These are phyloP conservation scores for Drosophila helvetica DNA, from an alignment of 2,888 invertebrate species.

Conservation along the genomic window DNA sequence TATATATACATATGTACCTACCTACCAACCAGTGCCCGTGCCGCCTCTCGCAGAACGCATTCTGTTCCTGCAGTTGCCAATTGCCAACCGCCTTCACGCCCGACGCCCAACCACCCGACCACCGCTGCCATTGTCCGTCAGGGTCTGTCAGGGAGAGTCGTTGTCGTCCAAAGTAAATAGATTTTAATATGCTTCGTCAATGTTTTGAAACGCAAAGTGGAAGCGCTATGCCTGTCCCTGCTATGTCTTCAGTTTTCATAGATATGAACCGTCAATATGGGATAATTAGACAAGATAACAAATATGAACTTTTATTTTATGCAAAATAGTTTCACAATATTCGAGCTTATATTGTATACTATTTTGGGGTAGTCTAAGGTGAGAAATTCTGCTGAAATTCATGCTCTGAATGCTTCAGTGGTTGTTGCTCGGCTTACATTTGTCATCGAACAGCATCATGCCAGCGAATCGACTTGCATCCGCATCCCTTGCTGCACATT, in stretches of 20 bases:
- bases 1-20: constrained; percentile 2
- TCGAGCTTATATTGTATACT: no score
- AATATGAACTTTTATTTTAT: no score
- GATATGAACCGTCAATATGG: no score
- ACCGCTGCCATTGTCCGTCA: constrained; percentile 17
- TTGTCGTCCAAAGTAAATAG: neutral
- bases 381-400: neutral
- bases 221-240: neutral
- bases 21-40: neutral
- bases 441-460: neutral
- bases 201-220: neutral
- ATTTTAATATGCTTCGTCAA: neutral
- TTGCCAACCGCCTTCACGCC: constrained; percentile 25
- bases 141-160: neutral
- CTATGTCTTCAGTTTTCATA: no score
- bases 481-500: constrained; percentile 18
- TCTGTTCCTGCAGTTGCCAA: neutral
- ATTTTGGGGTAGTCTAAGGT: neutral
- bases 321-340: no score
- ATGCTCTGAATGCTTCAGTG: neutral
- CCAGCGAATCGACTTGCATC: neutral
- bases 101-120: constrained; percentile 17
- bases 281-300: no score
- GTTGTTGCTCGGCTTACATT: neutral
- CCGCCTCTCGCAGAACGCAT: constrained; percentile 7